A percentile compares a stretch with the other conserved stretches of the same genome.
Conservation (phyloP, 2,113 vertebrate species). For the Gallinago jamesoni region DNA sequence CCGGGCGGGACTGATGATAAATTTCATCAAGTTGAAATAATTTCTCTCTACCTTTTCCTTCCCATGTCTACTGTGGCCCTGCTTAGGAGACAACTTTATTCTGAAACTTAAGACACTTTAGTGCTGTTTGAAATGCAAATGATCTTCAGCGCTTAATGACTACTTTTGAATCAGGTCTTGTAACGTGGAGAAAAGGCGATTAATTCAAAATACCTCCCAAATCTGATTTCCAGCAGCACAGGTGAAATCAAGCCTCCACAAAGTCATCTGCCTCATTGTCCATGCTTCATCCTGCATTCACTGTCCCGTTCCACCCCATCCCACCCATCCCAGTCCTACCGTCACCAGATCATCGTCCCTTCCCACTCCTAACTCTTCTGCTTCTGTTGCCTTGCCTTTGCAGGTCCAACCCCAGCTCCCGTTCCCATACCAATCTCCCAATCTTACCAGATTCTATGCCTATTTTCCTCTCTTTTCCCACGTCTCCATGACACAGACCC, state of each 20-base stretch:
- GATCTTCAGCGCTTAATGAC: neutral
- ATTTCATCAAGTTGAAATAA: neutral
- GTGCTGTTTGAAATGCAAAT: neutral
- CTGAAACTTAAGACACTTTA: neutral
- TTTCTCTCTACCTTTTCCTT: neutral
- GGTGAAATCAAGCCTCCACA: neutral
- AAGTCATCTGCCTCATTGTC: neutral
- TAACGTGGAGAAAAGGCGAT: neutral
- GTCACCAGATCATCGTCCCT: neutral
- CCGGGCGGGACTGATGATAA: neutral
- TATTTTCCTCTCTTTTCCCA: neutral
- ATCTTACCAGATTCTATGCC: neutral
- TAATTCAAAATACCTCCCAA: neutral
- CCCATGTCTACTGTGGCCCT: neutral
- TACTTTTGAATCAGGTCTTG: neutral
- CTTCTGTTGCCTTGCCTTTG: neutral
- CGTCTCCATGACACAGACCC: neutral
- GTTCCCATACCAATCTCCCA: accelerated
- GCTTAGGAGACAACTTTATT: neutral
- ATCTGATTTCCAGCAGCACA: neutral
- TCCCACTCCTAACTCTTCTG: neutral
- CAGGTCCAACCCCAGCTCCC: neutral
- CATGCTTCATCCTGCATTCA: neutral
- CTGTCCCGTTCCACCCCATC: neutral
- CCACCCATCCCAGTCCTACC: neutral